A percentile compares a stretch with the other conserved stretches of the same genome.
These are phyloP conservation scores for Scytalopus superciliaris DNA, from an alignment of 2,113 vertebrate species.

Conservation along the genomic window DNA sequence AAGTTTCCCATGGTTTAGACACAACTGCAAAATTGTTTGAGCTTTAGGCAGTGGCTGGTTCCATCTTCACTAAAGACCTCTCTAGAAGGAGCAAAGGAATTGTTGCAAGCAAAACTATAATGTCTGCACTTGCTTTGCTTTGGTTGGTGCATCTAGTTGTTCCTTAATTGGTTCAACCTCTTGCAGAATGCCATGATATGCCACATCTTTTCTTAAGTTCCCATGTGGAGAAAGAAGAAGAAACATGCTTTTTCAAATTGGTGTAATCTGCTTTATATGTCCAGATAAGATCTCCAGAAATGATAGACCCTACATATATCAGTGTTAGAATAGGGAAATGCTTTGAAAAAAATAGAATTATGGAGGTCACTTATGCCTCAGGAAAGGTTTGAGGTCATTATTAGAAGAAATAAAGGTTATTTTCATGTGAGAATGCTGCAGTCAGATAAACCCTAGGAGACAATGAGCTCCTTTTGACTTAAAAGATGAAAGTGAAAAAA, in stretches of 20 bases:
- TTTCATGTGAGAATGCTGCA: background rate
- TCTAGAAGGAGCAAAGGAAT: background rate
- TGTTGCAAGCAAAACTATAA: background rate
- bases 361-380: background rate
- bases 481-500: background rate
- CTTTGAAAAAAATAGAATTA: background rate
- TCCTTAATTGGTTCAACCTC: background rate
- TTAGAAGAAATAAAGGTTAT: background rate
- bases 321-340: background rate
- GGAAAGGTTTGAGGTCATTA: background rate
- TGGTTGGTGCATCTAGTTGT: background rate
- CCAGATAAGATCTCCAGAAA: conserved; percentile 2
- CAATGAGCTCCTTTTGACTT: conserved; percentile 23
- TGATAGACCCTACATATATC: background rate
- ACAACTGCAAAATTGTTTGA: background rate
- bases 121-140: background rate
- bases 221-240: background rate
- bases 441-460: background rate
- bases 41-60: background rate
- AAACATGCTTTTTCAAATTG: background rate
- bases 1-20: background rate
- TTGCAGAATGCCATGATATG: background rate
- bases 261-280: background rate
- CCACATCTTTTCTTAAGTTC: background rate
- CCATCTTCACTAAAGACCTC: background rate